Evolutionary conservation across 1,140 invertebrate genomes (phyloP), one percentile per base, ranked within the genome.

Genomic region (Papilio polyxenes): DNA sequence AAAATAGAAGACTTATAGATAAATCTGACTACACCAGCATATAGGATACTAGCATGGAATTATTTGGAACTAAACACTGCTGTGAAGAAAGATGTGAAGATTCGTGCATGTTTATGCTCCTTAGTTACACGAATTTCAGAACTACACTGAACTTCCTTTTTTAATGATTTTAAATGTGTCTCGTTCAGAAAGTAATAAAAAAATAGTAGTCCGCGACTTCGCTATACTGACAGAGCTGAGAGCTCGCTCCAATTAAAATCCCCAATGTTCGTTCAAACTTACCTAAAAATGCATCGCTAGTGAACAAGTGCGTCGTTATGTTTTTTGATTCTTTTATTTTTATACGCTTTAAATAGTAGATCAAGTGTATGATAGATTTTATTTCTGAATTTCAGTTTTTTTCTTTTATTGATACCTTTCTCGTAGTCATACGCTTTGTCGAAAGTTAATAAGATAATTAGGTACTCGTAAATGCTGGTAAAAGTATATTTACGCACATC

Each of bases 171-270:
- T 9, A 20, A 59, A 59, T 20, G n/a, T 59, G 56, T 59, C 23
- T 65, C 62, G 13, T 31, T 31, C 4, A 65, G 17, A 65, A 65
- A 59, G 56, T 59, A 23, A 37, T 65, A 37, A 72, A 72, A 72
- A 37, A 72, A 31, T 17, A 72, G 10, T 13, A 65, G 65, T 72
- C n/a, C 20, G 20, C 11, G 75, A 53, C 3, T 44, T n/a, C 48
- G 75, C 48, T 31, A 1, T 20, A 76, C 10, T 37, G 48, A 76
- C 49, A 76, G n/a, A 49, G 75, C 13, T 17, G 17, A n/a, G 48
- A 51, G 20, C 15, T 31, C 53, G 75, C 49, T 77, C 75, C 75
- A 77, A 77, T 77, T 77, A 77, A 77, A 77, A 77, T 77, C 49
- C 49, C 48, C n/a, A 77, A 77, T 15, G 75, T 37, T 56, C 75